Conservation (phyloP, 2,113 vertebrate species). For the Melanotaenia duboulayi region DNA sequence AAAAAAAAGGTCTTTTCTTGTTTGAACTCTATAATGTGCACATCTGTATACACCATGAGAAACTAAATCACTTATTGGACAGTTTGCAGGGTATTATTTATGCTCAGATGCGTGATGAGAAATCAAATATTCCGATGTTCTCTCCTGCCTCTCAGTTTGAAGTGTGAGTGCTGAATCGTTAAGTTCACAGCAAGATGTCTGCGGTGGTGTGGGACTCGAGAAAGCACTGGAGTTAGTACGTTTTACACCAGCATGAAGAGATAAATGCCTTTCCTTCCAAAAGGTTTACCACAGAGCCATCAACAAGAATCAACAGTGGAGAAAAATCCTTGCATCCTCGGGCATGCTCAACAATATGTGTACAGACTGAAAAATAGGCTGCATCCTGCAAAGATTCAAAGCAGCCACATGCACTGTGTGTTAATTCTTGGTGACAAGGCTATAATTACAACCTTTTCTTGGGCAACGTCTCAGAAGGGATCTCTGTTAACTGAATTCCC, state of each 20-base stretch:
- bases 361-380: background rate
- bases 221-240: constrained; percentile 53
- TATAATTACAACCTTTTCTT: constrained; percentile 2
- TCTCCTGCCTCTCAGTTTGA: constrained; percentile 69
- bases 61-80: constrained; percentile 66
- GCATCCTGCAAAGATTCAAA: background rate
- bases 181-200: constrained; percentile 73
- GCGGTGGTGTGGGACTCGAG: constrained; percentile 46
- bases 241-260: constrained; percentile 61
- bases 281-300: constrained; percentile 71
- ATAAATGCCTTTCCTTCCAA: constrained; percentile 73
- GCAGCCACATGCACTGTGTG: too few relatives aligned
- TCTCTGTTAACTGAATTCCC: constrained; percentile 1
- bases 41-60: background rate
- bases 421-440: constrained; percentile 15
- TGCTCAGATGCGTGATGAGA: constrained; percentile 70
- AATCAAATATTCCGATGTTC: constrained; percentile 81
- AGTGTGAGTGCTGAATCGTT: constrained; percentile 71
- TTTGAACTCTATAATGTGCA: constrained; percentile 6
- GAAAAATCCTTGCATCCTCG: background rate
- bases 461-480: background rate
- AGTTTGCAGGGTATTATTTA: constrained; percentile 65
- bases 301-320: constrained; percentile 45
- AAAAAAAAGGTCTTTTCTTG: constrained; percentile 6
- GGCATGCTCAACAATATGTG: background rate